phyloP scores from a whole-genome alignment of 1,140 invertebrate species.

The Phymastichus coffea region DNA sequence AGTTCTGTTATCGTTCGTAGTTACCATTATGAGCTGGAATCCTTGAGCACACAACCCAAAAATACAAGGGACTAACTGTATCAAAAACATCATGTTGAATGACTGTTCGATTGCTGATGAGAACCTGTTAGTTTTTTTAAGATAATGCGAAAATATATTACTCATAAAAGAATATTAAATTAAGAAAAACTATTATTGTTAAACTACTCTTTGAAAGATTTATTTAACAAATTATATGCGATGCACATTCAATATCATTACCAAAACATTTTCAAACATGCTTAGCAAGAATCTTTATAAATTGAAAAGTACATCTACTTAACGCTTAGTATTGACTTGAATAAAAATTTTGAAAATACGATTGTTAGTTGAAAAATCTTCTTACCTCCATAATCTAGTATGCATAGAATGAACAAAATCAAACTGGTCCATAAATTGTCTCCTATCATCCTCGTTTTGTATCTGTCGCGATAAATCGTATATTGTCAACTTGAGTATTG shows the following conservation, averaged over 20 bases:
- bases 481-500: constrained; percentile 38
- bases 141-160: no score
- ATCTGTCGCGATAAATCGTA: constrained; percentile 26
- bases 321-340: no score
- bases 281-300: no score
- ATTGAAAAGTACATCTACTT: no score
- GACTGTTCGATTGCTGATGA: constrained; percentile 10
- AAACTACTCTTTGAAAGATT: no score
- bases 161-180: no score
- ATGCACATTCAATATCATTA: no score
- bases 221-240: no score
- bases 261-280: no score
- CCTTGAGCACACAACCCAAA: constrained; percentile 20
- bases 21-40: constrained; percentile 17
- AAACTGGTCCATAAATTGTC: constrained; percentile 4
- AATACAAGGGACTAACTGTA: constrained; percentile 24
- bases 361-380: background rate
- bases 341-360: no score
- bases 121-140: constrained; percentile 13
- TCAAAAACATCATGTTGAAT: constrained; percentile 24
- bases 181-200: no score
- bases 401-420: background rate
- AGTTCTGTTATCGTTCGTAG: background rate
- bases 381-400: constrained; percentile 18
- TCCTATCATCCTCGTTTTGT: background rate